These are phyloP conservation scores for Mormyrops attenuatus DNA, from an alignment of 2,797 vertebrate genomes.

Conservation along the genomic window DNA sequence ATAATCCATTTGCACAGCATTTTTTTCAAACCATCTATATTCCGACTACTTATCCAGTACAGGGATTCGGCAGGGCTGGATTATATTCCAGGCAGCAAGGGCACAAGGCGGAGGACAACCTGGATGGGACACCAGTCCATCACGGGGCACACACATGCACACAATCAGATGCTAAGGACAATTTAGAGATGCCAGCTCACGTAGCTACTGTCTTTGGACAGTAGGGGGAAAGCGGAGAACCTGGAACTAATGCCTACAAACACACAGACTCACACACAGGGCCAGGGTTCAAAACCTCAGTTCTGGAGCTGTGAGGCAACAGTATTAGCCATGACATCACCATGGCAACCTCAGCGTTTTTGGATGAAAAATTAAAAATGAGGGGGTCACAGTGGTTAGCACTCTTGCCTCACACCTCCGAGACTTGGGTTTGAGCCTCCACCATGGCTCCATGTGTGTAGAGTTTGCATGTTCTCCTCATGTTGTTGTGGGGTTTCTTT, in stretches of 20 bases:
- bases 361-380: no score
- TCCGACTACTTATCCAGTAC: not conserved
- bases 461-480: no score
- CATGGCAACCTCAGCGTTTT: not conserved
- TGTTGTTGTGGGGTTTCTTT: no score
- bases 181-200: not conserved
- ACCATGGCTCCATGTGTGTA: no score
- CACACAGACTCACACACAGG: not conserved
- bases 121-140: not conserved
- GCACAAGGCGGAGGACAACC: not conserved
- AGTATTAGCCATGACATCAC: not conserved
- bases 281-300: not conserved
- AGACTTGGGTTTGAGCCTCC: no score
- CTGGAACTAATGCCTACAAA: not conserved
- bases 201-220: not conserved
- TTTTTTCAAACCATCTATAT: not conserved
- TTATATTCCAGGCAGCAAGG: not conserved
- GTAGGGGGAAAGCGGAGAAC: not conserved
- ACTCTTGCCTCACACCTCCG: no score
- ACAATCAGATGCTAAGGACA: not conserved
- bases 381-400: no score
- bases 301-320: not conserved
- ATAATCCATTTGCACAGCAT: not conserved
- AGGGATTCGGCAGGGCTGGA: not conserved
- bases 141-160: not conserved